These are phyloP conservation scores for Drosophila pectinifera DNA, from an alignment of 1,140 invertebrate genomes.

Conservation along the genomic window DNA sequence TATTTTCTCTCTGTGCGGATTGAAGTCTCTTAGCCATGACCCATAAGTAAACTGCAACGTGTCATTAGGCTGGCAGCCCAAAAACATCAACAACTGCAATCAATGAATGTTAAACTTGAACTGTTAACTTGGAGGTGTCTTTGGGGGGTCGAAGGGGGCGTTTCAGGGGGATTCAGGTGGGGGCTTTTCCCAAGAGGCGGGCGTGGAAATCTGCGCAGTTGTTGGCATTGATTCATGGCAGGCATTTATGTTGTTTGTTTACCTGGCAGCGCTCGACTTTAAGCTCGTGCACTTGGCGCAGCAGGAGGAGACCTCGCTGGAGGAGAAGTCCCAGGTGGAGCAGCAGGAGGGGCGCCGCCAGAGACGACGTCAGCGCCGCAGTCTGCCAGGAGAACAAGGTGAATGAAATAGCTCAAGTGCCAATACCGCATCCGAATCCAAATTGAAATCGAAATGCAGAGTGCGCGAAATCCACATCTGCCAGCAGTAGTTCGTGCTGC, in stretches of 20 bases:
- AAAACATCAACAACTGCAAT: constrained; percentile 30
- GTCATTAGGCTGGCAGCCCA: constrained; percentile 33
- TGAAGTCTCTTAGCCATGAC: constrained; percentile 19
- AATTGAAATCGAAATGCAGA: constrained; percentile 43
- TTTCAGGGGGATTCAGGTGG: background rate
- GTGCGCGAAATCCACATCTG: constrained; percentile 18
- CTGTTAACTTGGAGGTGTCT: constrained; percentile 11
- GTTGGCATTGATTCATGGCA: constrained; percentile 58
- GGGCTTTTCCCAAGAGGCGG: background rate
- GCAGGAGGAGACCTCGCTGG: constrained; percentile 6
- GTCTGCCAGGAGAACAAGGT: constrained; percentile 61
- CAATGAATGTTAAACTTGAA: constrained; percentile 56
- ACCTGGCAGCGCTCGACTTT: constrained; percentile 69
- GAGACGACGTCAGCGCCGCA: constrained; percentile 53
- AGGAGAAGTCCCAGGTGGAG: background rate
- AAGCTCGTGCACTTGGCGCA: constrained; percentile 76
- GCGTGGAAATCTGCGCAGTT: constrained; percentile 41
- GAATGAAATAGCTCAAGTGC: constrained; percentile 25
- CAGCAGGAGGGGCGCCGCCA: constrained; percentile 2
- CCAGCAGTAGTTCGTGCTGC: constrained; percentile 59
- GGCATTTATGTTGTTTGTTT: constrained; percentile 53
- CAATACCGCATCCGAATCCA: constrained; percentile 7
- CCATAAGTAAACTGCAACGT: constrained; percentile 41
- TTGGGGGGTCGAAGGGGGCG: background rate
- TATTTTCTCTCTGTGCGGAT: background rate